These are phyloP conservation scores for Aphodius sticticus DNA, from an alignment of 2,888 invertebrate species.

Conservation along the genomic window DNA sequence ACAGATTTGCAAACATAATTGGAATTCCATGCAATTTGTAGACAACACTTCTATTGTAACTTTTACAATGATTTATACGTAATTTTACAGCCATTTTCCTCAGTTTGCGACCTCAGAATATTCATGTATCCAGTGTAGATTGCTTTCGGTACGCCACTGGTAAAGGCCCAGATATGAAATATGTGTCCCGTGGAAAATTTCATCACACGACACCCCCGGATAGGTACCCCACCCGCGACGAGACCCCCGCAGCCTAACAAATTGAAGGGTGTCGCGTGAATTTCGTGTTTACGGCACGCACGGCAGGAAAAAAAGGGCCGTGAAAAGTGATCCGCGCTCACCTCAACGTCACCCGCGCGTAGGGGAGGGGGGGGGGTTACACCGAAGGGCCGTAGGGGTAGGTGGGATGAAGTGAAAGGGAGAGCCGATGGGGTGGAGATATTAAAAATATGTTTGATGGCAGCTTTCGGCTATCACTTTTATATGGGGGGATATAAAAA, in stretches of 20 bases:
- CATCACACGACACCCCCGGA: background rate
- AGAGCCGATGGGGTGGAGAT: background rate
- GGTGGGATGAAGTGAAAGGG: background rate
- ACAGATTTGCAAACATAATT: too few relatives aligned
- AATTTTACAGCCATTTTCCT: too few relatives aligned
- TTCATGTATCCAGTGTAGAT: too few relatives aligned
- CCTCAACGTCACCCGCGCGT: background rate
- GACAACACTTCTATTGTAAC: too few relatives aligned
- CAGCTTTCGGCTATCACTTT: background rate
- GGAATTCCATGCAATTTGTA: too few relatives aligned
- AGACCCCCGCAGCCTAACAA: slow-evolving; percentile 14
- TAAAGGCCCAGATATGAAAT: background rate
- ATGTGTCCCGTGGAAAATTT: slow-evolving; percentile 4
- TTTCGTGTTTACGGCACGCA: slow-evolving; percentile 20
- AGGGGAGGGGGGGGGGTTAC: background rate
- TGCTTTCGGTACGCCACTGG: background rate
- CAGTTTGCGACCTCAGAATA: too few relatives aligned
- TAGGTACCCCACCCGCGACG: background rate
- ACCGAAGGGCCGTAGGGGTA: background rate
- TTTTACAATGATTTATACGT: too few relatives aligned
- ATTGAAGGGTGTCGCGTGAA: slow-evolving; percentile 21
- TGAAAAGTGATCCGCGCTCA: background rate
- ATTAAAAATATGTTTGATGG: slow-evolving; percentile 4
- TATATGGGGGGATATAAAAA: background rate
- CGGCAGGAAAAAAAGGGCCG: background rate